Evolutionary conservation across 2,888 invertebrate species (phyloP).

Genomic region (Muscina levida): DNA sequence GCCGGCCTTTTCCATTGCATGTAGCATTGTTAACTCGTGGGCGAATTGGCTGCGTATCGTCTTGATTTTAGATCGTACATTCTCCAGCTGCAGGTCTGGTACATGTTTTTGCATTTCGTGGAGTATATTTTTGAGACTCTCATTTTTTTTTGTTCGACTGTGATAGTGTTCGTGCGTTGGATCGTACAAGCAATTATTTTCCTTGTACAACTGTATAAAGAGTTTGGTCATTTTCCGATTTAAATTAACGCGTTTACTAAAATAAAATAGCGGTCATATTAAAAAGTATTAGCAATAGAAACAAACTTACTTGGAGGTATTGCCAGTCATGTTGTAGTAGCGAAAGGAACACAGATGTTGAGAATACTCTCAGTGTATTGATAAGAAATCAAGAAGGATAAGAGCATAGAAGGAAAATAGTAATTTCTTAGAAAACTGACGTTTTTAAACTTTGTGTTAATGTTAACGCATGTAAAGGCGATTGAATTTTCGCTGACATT

Average conservation of each 20-base stretch:
- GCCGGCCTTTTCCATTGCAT: not conserved
- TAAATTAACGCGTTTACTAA: constrained; percentile 20
- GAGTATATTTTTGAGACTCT: not conserved
- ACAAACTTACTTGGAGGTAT: not conserved
- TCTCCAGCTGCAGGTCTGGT: not conserved
- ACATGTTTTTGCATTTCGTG: constrained; percentile 6
- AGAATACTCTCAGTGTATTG: too few species aligned
- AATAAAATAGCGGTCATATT: not conserved
- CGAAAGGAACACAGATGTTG: too few species aligned
- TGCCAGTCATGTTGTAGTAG: not conserved
- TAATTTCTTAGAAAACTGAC: too few species aligned
- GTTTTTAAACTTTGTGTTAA: too few species aligned
- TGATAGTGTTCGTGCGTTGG: not conserved
- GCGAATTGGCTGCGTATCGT: constrained; percentile 8
- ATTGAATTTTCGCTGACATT: too few species aligned
- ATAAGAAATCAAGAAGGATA: too few species aligned
- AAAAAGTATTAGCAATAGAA: not conserved
- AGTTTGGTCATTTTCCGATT: constrained; percentile 1
- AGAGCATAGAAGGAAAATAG: too few species aligned
- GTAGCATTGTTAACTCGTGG: not conserved
- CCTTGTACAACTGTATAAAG: constrained; percentile 7
- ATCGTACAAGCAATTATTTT: constrained; percentile 23
- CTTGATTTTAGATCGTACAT: constrained; percentile 6
- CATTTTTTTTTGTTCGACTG: not conserved
- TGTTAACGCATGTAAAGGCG: too few species aligned